phyloP scores from a whole-genome alignment of 2,113 vertebrate genomes.

The Labeo catla region DNA sequence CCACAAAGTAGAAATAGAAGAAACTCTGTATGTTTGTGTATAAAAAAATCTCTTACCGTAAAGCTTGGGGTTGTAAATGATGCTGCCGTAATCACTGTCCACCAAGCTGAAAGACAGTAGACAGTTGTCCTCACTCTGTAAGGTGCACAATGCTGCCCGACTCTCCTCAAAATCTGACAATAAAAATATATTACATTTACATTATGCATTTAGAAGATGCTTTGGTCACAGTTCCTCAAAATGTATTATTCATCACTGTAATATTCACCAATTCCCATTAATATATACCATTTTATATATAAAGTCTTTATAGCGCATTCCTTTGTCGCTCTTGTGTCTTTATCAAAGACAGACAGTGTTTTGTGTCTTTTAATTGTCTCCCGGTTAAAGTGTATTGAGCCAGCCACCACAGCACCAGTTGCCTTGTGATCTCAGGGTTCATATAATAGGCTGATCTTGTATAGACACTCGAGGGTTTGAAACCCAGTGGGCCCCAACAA shows the following conservation, averaged over 20 bases:
- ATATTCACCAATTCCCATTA: neutral
- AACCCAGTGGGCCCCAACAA: conserved; percentile 68
- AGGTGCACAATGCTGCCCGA: conserved; percentile 81
- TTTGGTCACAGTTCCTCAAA: neutral
- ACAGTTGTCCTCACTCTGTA: conserved; percentile 89
- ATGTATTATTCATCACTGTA: neutral
- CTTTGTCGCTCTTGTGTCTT: neutral
- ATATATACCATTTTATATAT: neutral
- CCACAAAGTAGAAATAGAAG: neutral
- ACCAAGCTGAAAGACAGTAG: conserved; percentile 86
- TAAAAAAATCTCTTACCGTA: conserved; percentile 77
- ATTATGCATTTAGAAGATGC: neutral
- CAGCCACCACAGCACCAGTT: conserved; percentile 70
- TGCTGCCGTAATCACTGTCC: conserved; percentile 79
- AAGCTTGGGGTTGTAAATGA: conserved; percentile 81
- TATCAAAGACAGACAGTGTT: neutral
- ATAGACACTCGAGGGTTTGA: conserved; percentile 64
- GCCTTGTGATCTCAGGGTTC: conserved; percentile 63
- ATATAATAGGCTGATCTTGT: conserved; percentile 67
- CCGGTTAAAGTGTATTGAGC: neutral
- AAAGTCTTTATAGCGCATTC: neutral
- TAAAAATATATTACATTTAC: neutral
- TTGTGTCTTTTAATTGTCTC: conserved; percentile 37
- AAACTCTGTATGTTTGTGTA: neutral
- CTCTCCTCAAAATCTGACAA: conserved; percentile 81